These are phyloP conservation scores for Temnothorax curvispinosus DNA, from an alignment of 1,140 invertebrate genomes.

Conservation along the genomic window DNA sequence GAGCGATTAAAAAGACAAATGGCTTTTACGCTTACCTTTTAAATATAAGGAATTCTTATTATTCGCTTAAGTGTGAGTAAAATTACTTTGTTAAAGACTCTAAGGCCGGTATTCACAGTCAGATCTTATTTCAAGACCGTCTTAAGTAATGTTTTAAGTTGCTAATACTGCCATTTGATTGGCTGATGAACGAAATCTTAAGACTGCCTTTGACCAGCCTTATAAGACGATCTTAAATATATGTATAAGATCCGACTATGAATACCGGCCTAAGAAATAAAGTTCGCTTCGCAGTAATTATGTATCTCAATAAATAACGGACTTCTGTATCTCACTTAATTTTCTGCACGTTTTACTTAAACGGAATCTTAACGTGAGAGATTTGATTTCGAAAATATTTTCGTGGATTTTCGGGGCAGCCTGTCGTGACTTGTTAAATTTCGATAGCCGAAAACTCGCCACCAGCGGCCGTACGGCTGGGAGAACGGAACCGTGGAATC, in stretches of 20 bases:
- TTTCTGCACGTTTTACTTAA: background rate
- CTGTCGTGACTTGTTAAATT: background rate
- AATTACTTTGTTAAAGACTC: background rate
- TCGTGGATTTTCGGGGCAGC: background rate
- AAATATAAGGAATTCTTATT: background rate
- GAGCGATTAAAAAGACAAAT: background rate
- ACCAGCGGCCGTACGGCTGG: slow-evolving; percentile 91
- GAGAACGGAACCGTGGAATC: slow-evolving; percentile 86
- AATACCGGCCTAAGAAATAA: background rate
- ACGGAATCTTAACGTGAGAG: background rate
- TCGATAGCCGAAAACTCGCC: slow-evolving; percentile 90
- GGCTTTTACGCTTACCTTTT: background rate
- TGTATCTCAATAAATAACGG: background rate
- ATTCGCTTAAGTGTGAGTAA: background rate
- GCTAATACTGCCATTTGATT: too few relatives aligned
- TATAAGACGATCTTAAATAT: too few relatives aligned
- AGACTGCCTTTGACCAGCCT: too few relatives aligned
- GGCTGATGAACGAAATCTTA: too few relatives aligned
- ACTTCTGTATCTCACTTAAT: background rate
- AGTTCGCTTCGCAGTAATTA: background rate
- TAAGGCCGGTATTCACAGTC: too few relatives aligned
- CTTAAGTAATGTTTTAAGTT: too few relatives aligned
- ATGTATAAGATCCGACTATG: too few relatives aligned
- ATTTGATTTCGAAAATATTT: background rate
- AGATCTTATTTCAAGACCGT: too few relatives aligned